Conservation (phyloP, 2,113 vertebrate genomes). For the Phylloscopus whistleri region DNA sequence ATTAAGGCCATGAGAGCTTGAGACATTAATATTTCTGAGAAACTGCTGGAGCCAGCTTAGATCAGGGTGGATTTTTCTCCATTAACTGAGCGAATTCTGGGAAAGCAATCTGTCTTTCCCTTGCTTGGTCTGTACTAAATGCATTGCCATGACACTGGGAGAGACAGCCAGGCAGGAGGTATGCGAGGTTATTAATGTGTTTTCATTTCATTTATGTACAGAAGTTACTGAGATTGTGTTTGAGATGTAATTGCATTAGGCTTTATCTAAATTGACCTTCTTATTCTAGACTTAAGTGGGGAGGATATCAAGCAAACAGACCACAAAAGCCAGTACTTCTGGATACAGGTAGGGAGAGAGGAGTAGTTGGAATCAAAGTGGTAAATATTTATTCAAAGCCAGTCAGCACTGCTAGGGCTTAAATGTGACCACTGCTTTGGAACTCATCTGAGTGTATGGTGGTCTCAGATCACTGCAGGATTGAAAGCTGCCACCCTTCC, state of each 20-base stretch:
- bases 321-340: background rate
- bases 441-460: background rate
- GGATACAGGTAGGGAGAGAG: background rate
- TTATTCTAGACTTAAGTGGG: background rate
- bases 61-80: constrained; percentile 19
- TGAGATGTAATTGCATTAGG: background rate
- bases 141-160: background rate
- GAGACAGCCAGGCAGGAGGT: background rate
- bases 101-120: constrained; percentile 13
- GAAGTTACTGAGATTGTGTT: background rate
- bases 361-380: background rate
- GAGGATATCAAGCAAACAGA: background rate
- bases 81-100: background rate
- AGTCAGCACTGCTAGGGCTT: background rate
- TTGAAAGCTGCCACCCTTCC: background rate
- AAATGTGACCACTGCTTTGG: background rate
- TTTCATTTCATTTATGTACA: constrained; percentile 6
- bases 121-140: background rate
- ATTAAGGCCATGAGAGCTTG: background rate
- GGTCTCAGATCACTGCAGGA: background rate
- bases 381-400: constrained; percentile 7
- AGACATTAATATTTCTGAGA: constrained; percentile 37
- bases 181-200: background rate
- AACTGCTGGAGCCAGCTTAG: background rate
- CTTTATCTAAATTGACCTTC: background rate